Evolutionary conservation across 2,888 invertebrate genomes (phyloP).

Genomic region (Ommatoiulus sabulosus): DNA sequence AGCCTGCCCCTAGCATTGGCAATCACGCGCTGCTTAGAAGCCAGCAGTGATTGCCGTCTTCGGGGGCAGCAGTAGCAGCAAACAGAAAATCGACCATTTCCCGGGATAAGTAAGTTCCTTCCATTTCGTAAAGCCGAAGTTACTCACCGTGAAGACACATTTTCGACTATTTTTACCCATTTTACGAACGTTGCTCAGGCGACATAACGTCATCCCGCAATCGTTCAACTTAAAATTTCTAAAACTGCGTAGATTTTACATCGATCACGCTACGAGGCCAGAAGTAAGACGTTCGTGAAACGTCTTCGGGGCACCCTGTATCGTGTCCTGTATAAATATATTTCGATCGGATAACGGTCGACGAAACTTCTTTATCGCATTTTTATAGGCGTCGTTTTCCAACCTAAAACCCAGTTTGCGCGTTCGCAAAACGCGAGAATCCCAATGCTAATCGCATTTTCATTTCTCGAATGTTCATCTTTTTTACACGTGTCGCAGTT

Average conservation of each 20-base stretch:
- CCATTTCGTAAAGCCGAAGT: neutral
- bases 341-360: neutral
- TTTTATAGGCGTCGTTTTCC: neutral
- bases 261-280: too few relatives aligned
- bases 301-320: neutral
- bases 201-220: too few relatives aligned
- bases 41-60: neutral
- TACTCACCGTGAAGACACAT: neutral
- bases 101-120: neutral
- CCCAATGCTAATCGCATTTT: slow-evolving; percentile 18
- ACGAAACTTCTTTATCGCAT: neutral
- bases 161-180: neutral
- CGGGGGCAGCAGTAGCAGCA: neutral
- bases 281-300: too few relatives aligned
- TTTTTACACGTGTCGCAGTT: neutral
- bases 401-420: neutral
- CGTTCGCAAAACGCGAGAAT: neutral
- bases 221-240: too few relatives aligned
- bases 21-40: neutral
- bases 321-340: neutral
- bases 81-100: neutral
- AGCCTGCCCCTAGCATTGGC: neutral
- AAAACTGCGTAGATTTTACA: too few relatives aligned
- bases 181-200: too few relatives aligned
- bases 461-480: neutral